Percentiles rank a stretch among this genome's conserved stretches.
Conservation (phyloP, 2,888 invertebrate species). For the Scaptomyza reducta region DNA sequence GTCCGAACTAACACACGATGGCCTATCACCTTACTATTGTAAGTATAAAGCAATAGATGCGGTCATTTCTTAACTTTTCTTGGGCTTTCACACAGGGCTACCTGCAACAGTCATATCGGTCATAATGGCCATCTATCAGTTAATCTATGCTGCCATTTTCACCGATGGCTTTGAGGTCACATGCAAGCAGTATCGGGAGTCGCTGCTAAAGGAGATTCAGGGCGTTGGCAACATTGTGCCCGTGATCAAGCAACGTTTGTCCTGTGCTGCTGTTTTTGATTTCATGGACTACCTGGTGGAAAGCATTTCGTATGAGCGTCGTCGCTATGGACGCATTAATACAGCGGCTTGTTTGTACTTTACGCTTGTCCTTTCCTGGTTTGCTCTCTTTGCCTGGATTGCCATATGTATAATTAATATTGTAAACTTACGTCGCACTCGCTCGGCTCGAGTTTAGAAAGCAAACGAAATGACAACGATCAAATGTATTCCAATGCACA, state of each 20-base stretch:
- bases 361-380: slow-evolving; percentile 88
- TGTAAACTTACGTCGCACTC: slow-evolving; percentile 84
- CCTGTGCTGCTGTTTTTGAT: slow-evolving; percentile 91
- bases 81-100: slow-evolving; percentile 85
- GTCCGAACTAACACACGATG: slow-evolving; percentile 86
- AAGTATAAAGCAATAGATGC: slow-evolving; percentile 24
- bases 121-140: slow-evolving; percentile 87
- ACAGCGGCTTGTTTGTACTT: slow-evolving; percentile 89
- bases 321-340: slow-evolving; percentile 89
- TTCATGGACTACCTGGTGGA: slow-evolving; percentile 93
- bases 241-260: slow-evolving; percentile 85
- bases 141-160: slow-evolving; percentile 88
- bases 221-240: slow-evolving; percentile 84
- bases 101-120: slow-evolving; percentile 87
- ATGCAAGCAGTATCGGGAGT: slow-evolving; percentile 90
- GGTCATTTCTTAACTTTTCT: not conserved
- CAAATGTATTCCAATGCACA: slow-evolving; percentile 33
- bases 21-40: slow-evolving; percentile 87
- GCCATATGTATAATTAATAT: slow-evolving; percentile 85
- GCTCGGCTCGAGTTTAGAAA: slow-evolving; percentile 77
- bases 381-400: slow-evolving; percentile 86
- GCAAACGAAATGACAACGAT: slow-evolving; percentile 15
- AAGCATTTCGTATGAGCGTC: slow-evolving; percentile 87
- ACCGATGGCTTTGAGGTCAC: slow-evolving; percentile 90
- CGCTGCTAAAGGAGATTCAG: slow-evolving; percentile 86